A percentile compares a stretch with the other conserved stretches of the same genome.
These are phyloP conservation scores for Martes martes DNA, from an alignment of 2,113 vertebrate genomes.

Conservation along the genomic window DNA sequence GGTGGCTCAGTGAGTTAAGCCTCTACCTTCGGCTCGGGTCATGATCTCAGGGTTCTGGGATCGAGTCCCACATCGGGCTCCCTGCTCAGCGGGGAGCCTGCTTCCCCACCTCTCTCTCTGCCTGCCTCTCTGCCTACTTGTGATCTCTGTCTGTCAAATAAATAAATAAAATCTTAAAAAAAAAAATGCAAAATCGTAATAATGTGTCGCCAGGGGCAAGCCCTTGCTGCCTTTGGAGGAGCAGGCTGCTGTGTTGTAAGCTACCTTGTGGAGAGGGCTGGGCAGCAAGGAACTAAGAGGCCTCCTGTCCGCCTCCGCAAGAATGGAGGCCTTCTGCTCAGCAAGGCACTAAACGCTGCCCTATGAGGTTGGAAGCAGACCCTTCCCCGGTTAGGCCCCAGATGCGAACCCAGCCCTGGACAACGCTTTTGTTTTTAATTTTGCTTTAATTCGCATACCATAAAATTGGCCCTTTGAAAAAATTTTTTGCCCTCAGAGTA, in stretches of 20 bases:
- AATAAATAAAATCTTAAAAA: not conserved
- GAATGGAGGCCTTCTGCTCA: not conserved
- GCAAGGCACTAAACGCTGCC: not conserved
- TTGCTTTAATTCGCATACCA: not conserved
- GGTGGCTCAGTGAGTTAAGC: too few relatives aligned
- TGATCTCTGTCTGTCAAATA: too few relatives aligned
- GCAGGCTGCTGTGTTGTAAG: not conserved
- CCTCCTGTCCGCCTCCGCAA: not conserved
- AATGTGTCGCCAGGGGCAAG: not conserved
- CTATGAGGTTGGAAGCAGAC: not conserved
- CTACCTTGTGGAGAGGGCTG: not conserved
- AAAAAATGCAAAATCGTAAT: not conserved
- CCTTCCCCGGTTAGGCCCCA: not conserved
- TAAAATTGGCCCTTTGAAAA: not conserved
- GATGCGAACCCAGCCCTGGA: not conserved
- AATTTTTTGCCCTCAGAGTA: not conserved
- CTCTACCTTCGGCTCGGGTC: too few relatives aligned
- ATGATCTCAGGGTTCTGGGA: too few relatives aligned
- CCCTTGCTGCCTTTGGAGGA: not conserved
- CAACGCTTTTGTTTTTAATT: not conserved
- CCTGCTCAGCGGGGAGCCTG: too few relatives aligned
- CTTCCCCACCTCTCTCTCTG: too few relatives aligned
- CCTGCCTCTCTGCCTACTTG: too few relatives aligned
- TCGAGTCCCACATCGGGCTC: too few relatives aligned
- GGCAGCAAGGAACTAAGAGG: not conserved